Evolutionary conservation across 2,888 invertebrate species (phyloP).

Genomic region (Apoderus coryli): DNA sequence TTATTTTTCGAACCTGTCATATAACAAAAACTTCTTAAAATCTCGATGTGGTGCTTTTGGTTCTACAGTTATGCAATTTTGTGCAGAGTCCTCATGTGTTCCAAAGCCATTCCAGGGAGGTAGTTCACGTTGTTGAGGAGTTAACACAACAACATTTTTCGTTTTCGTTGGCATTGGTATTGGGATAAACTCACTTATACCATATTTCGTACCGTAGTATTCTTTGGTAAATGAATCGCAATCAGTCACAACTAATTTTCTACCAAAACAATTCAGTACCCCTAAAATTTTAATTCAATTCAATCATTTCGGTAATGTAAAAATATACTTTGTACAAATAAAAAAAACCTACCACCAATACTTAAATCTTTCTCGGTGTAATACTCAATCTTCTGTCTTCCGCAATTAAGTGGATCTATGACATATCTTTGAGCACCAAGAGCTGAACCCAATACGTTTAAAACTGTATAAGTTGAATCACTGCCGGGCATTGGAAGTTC

Average conservation of each 20-base stretch:
- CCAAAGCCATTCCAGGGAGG: conserved; percentile 91
- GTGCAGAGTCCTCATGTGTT: conserved; percentile 76
- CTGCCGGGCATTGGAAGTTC: conserved; percentile 36
- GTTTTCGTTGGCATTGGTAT: conserved; percentile 35
- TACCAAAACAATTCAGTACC: conserved; percentile 65
- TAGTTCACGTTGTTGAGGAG: conserved; percentile 35
- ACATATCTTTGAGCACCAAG: conserved; percentile 40
- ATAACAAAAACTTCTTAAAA: conserved; percentile 65
- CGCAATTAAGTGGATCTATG: conserved; percentile 41
- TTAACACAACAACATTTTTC: conserved; percentile 22
- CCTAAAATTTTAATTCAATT: conserved; percentile 10
- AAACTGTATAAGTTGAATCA: conserved; percentile 35
- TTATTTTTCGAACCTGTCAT: too few species aligned
- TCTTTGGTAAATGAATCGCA: conserved; percentile 78
- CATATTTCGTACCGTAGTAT: conserved; percentile 48
- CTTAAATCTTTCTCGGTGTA: conserved; percentile 62
- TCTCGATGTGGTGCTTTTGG: conserved; percentile 64
- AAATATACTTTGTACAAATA: too few species aligned
- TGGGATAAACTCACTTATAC: conserved; percentile 48
- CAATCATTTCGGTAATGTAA: too few species aligned
- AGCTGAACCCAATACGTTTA: conserved; percentile 48
- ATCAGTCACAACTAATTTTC: conserved; percentile 64
- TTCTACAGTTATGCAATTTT: conserved; percentile 68
- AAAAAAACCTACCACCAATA: conserved; percentile 43
- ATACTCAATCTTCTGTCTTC: conserved; percentile 34